A percentile compares a stretch with the other conserved stretches of the same genome.
These are phyloP conservation scores for Manis crassicaudata DNA, from an alignment of 2,797 vertebrate species.

Conservation along the genomic window DNA sequence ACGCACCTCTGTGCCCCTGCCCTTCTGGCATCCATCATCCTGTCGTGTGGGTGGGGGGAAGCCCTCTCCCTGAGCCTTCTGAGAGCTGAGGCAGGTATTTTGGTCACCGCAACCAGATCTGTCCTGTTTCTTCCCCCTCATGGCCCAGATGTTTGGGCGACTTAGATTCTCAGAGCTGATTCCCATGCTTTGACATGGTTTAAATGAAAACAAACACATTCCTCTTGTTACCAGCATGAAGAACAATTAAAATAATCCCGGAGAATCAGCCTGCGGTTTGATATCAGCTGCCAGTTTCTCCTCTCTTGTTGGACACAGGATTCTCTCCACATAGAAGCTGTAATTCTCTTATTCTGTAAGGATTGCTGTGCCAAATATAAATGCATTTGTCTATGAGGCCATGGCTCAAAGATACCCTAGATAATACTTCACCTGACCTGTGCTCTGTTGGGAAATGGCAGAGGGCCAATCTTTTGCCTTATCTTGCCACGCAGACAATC, in stretches of 20 bases:
- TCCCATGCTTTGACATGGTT: slow-evolving; percentile 58
- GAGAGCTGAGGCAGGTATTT: not conserved
- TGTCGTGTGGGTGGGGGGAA: not conserved
- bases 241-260: slow-evolving; percentile 73
- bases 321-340: slow-evolving; percentile 37
- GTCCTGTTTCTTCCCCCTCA: not conserved
- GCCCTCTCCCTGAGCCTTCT: not conserved
- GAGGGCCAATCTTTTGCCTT: not conserved
- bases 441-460: slow-evolving; percentile 20
- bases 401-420: not conserved
- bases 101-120: not conserved
- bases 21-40: not conserved
- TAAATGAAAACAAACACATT: slow-evolving; percentile 64
- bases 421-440: not conserved
- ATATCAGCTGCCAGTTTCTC: slow-evolving; percentile 60
- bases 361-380: not conserved
- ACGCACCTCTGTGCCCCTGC: not conserved
- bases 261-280: slow-evolving; percentile 72
- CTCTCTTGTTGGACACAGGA: slow-evolving; percentile 28
- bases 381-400: not conserved
- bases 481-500: slow-evolving; percentile 9
- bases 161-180: slow-evolving; percentile 60
- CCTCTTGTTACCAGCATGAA: slow-evolving; percentile 72
- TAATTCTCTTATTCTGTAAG: slow-evolving; percentile 12
- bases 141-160: slow-evolving; percentile 29